Evolutionary conservation across 2,888 invertebrate genomes (phyloP).

Genomic region (Bursaphelenchus okinawaensis): DNA sequence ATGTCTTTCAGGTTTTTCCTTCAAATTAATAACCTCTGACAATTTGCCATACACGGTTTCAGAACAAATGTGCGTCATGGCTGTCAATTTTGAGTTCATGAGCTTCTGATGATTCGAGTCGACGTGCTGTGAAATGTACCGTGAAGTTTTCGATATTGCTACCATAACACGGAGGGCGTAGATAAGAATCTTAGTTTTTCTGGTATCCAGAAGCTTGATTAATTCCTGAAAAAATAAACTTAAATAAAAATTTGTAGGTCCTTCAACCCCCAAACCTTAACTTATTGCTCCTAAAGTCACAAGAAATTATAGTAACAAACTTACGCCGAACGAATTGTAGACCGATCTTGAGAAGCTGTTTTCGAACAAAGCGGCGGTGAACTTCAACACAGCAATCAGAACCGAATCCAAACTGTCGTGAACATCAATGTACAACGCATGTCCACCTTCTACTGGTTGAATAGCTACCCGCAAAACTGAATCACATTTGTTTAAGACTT

Average conservation of each 20-base stretch:
- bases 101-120: slow-evolving; percentile 26
- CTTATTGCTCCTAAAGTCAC: neutral
- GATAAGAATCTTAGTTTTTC: slow-evolving; percentile 40
- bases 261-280: neutral
- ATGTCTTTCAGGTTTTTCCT: neutral
- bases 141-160: slow-evolving; percentile 47
- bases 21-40: neutral
- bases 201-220: slow-evolving; percentile 38
- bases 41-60: neutral
- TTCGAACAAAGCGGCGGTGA: slow-evolving; percentile 49
- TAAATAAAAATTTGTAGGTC: slow-evolving; percentile 1
- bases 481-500: slow-evolving; percentile 47
- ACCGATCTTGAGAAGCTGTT: slow-evolving; percentile 48
- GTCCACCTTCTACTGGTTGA: slow-evolving; percentile 9
- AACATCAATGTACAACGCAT: slow-evolving; percentile 17
- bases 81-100: slow-evolving; percentile 37
- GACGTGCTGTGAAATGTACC: slow-evolving; percentile 36
- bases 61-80: slow-evolving; percentile 28
- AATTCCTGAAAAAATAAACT: slow-evolving; percentile 32
- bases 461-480: slow-evolving; percentile 38
- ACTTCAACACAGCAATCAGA: slow-evolving; percentile 34
- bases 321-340: slow-evolving; percentile 44
- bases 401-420: slow-evolving; percentile 10
- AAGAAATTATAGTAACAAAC: slow-evolving; percentile 4
- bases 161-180: slow-evolving; percentile 43